Evolutionary conservation across 2,888 invertebrate genomes (phyloP), one percentile per base, ranked within the genome.

Genomic region (Pammene fasciana): DNA sequence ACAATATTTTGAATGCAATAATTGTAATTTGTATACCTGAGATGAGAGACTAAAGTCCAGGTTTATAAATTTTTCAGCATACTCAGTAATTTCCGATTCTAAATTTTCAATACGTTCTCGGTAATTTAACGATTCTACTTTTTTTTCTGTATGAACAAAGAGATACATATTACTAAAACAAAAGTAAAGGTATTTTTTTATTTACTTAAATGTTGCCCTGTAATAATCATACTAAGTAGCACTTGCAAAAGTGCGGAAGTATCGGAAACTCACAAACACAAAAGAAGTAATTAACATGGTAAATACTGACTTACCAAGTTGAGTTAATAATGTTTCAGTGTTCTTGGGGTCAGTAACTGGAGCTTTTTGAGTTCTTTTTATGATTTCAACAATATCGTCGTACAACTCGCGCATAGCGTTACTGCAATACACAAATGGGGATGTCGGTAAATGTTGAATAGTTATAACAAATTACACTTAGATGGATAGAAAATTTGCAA

Each of bases 71-170:
- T 52, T 46, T 14, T 60, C 65, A 41, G 45, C 38, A n/a, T 65
- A 70, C n/a, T 65, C 41, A n/a, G 38, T 52, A 6, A 70, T 38
- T 41, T 38, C 54, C 5, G 48, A 46, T 65, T 70, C 70, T 34
- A 70, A 34, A 46, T 16, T 14, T 26, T 65, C 18, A 10, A 70
- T 52, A 46, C 70, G 70, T 7, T 54, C 48, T 26, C 36, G 46
- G 11, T 65, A 60, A 60, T 60, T 43, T 13, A 46, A n/a, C 6
- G 65, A 54, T 38, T 18, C 26, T 34, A 70, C 11, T 60, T 55
- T 43, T 16, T 46, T 26, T 54, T 65, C 70, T 70, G 38, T 10
- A 26, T 1, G 26, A 26, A n/a, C 1, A 5, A 9, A n/a, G 11
- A 36, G n/a, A 8, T 41, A 55, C 26, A 45, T 7, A 11, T 34